Evolutionary conservation across 2,113 vertebrate genomes (phyloP), one percentile per base, ranked within the genome.

Genomic region (Seriola aureovittata): DNA sequence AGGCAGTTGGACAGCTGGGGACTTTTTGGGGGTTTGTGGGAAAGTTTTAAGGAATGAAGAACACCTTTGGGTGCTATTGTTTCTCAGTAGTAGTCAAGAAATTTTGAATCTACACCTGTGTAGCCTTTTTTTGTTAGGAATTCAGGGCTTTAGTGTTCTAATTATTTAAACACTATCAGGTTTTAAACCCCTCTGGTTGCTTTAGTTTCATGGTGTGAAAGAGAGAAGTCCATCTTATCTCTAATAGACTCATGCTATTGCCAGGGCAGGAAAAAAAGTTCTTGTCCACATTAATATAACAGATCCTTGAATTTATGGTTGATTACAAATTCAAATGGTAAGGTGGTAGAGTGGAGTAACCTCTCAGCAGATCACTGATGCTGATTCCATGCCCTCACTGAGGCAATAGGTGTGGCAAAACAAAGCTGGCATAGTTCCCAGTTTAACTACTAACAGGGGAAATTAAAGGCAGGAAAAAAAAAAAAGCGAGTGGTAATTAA

Each of bases 401-500:
- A 84, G 79, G 85, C 42, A 75, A 85, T 65, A 78, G 78, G 75
- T 82, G 64, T 75, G 80, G 80, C 57, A 86, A 78, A 48, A 77
- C 71, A 29, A 76, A 54, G 67, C 76, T 87, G 85, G 81, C 81
- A 65, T 48, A 54, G 72, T 80, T 88, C 87, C 90, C 75, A 83
- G 76, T 87, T 88, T 66, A 70, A 88, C 83, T 80, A 63, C 74
- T 75, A 78, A 81, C 80, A 76, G 73, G 83, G 85, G 84, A 91
- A 89, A 78, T 86, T 81, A 86, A 84, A 87, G 82, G 78, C 32
- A 90, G 80, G 58, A 29, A 80, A 86, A 85, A 60, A 60, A 80
- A 86, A 85, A 84, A 89, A 82, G 64, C 4, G 36, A 88, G 65
- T 69, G 75, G 82, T 85, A 91, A 87, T 91, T 85, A 76, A 92